Conservation (phyloP, 2,888 invertebrate genomes). For the Boloria euphrosyne region DNA sequence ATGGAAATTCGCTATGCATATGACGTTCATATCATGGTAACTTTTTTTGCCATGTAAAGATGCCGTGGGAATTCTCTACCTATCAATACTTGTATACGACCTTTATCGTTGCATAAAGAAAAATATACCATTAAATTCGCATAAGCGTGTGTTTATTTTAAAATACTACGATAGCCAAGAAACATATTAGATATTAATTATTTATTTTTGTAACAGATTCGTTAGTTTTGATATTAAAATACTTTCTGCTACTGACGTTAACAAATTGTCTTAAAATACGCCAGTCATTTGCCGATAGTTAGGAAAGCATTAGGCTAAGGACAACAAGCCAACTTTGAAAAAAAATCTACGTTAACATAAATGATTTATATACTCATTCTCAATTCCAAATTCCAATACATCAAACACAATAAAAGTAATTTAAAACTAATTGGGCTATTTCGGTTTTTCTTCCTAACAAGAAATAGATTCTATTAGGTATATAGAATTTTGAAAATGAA, state of each 20-base stretch:
- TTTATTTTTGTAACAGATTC: no score
- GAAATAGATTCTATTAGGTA: no score
- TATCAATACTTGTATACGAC: neutral
- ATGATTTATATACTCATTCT: neutral
- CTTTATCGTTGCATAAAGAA: neutral
- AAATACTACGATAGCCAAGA: neutral
- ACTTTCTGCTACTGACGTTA: neutral
- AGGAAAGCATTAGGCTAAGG: constrained; percentile 17
- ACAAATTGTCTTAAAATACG: neutral
- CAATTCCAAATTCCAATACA: no score
- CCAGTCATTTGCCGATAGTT: constrained; percentile 17
- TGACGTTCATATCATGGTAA: no score
- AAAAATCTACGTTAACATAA: neutral
- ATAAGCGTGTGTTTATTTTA: neutral
- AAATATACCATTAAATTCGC: neutral
- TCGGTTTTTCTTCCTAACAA: no score
- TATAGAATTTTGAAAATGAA: no score
- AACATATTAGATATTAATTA: no score
- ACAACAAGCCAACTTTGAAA: neutral
- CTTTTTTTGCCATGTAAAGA: neutral
- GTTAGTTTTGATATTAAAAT: neutral
- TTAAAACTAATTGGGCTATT: no score
- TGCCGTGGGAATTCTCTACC: neutral
- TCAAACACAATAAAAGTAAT: no score
- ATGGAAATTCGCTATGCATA: constrained; percentile 25